Conservation (phyloP, 1,140 invertebrate genomes). For the Bombus pascuorum region DNA sequence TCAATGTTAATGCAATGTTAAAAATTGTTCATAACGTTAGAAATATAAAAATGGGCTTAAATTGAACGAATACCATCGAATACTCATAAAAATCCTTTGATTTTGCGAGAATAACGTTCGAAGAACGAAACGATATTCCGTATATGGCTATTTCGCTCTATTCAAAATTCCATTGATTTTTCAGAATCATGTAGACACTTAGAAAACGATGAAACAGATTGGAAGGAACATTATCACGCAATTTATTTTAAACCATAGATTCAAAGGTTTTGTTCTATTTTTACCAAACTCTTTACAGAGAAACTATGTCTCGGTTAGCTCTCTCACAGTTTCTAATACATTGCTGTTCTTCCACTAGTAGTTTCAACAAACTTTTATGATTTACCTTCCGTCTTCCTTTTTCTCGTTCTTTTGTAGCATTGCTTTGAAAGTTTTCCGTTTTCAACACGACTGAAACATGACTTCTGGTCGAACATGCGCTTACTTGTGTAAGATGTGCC, state of each 20-base stretch:
- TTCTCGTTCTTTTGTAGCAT: not conserved
- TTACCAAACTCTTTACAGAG: not conserved
- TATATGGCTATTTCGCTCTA: no score
- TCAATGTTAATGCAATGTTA: no score
- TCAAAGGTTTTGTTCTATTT: not conserved
- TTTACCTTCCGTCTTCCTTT: not conserved
- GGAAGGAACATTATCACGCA: not conserved
- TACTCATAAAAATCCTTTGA: no score
- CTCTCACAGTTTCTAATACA: not conserved
- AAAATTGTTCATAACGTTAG: no score
- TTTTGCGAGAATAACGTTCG: no score
- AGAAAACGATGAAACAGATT: not conserved
- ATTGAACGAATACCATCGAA: no score
- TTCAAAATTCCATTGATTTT: no score
- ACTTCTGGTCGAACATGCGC: not conserved
- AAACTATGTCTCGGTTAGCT: not conserved
- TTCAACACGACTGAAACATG: not conserved
- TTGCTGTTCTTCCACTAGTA: not conserved
- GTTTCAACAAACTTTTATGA: constrained; percentile 2
- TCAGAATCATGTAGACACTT: not conserved
- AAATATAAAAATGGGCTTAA: no score
- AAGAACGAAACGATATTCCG: no score
- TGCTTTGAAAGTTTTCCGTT: not conserved
- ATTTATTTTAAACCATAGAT: not conserved
- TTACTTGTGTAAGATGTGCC: not conserved